phyloP scores from a whole-genome alignment of 1,140 invertebrate genomes.

The Reticulitermes speratus region DNA sequence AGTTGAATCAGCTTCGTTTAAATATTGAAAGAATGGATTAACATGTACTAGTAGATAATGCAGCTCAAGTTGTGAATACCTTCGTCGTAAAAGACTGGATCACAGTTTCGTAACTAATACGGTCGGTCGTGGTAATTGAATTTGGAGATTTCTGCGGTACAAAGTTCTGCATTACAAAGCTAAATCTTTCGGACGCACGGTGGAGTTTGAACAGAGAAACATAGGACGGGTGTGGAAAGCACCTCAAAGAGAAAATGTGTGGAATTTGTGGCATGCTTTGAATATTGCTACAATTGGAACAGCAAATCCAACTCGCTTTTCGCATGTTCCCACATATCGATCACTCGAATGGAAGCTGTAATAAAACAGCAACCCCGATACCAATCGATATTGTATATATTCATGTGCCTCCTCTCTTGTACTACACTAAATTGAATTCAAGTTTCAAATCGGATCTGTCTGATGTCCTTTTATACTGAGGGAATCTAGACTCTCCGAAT shows the following conservation, averaged over 20 bases:
- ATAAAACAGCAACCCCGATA: slow-evolving; percentile 18
- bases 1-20: too few species aligned
- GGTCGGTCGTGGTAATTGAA: too few species aligned
- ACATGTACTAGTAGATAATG: too few species aligned
- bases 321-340: neutral
- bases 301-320: neutral
- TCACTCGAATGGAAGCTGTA: slow-evolving; percentile 5
- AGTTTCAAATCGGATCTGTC: slow-evolving; percentile 1
- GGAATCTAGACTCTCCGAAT: neutral
- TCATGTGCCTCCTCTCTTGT: neutral
- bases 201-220: neutral
- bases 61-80: too few species aligned
- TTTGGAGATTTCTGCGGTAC: neutral
- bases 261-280: slow-evolving; percentile 28
- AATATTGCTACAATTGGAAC: slow-evolving; percentile 23
- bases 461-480: neutral
- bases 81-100: too few species aligned
- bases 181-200: neutral
- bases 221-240: neutral
- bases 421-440: neutral
- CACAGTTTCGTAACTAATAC: too few species aligned
- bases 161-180: slow-evolving; percentile 11
- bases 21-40: too few species aligned
- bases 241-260: slow-evolving; percentile 24
- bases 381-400: neutral